phyloP scores from a whole-genome alignment of 2,113 vertebrate species.

The Tachysurus fulvidraco region DNA sequence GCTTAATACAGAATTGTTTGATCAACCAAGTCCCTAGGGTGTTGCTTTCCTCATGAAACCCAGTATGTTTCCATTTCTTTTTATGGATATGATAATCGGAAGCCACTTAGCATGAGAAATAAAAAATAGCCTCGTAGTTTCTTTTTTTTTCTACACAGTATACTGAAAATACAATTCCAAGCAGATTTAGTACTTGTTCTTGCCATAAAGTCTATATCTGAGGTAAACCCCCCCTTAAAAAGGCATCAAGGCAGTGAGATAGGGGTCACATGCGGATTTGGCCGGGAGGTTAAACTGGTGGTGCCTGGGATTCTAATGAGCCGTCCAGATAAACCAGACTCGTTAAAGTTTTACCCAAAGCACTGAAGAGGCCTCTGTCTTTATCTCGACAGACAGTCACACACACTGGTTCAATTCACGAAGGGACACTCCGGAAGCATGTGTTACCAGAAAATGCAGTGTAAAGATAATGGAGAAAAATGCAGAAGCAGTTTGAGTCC shows the following conservation, averaged over 20 bases:
- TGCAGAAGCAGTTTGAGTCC: background rate
- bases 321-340: slow-evolving; percentile 3
- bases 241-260: too few species aligned
- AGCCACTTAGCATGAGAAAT: background rate
- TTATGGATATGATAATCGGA: background rate
- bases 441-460: background rate
- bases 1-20: background rate
- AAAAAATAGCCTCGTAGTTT: background rate
- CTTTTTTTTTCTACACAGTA: background rate
- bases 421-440: background rate
- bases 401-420: slow-evolving; percentile 4
- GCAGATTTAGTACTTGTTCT: background rate
- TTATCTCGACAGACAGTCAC: background rate
- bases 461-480: slow-evolving; percentile 15
- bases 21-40: background rate
- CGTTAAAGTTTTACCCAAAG: background rate
- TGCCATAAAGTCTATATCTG: background rate
- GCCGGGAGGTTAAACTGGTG: background rate
- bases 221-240: background rate
- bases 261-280: background rate
- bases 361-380: background rate
- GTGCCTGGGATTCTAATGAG: slow-evolving; percentile 4
- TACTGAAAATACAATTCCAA: background rate
- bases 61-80: background rate
- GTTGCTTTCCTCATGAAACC: background rate